Evolutionary conservation across 2,888 invertebrate species (phyloP).

Genomic region (Biston stratarius): DNA sequence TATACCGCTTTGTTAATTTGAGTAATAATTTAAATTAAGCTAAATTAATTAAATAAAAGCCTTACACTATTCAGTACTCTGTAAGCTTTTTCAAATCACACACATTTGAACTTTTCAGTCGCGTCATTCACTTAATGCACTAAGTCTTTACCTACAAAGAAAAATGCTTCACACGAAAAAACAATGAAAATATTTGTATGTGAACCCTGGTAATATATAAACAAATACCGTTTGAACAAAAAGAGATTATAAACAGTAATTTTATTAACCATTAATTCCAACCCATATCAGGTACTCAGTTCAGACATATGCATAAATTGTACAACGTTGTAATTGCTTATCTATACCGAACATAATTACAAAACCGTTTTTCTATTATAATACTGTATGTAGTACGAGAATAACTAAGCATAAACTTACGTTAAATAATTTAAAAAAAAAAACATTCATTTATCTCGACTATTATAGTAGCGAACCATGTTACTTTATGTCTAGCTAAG

Average conservation of each 20-base stretch:
- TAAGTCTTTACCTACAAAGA: constrained; percentile 16
- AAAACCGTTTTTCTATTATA: background rate
- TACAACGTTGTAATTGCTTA: background rate
- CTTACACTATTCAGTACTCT: constrained; percentile 57
- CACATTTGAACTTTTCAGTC: constrained; percentile 72
- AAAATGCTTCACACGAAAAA: constrained; percentile 1
- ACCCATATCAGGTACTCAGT: background rate
- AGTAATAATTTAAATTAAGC: constrained; percentile 21
- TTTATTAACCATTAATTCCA: background rate
- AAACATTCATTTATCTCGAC: too few species aligned
- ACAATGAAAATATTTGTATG: background rate
- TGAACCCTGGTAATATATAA: background rate
- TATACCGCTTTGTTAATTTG: constrained; percentile 29
- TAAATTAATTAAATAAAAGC: constrained; percentile 38
- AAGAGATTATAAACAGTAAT: background rate
- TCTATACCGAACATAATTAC: background rate
- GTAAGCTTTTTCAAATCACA: constrained; percentile 57
- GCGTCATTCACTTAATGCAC: constrained; percentile 34
- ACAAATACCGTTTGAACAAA: background rate
- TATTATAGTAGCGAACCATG: background rate
- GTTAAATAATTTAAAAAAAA: too few species aligned
- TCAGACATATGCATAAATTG: constrained; percentile 1
- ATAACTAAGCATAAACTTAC: too few species aligned
- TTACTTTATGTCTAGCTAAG: too few species aligned
- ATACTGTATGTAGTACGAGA: background rate